These are phyloP conservation scores for Steinernema khuongi DNA, from an alignment of 1,140 invertebrate species.

Conservation along the genomic window DNA sequence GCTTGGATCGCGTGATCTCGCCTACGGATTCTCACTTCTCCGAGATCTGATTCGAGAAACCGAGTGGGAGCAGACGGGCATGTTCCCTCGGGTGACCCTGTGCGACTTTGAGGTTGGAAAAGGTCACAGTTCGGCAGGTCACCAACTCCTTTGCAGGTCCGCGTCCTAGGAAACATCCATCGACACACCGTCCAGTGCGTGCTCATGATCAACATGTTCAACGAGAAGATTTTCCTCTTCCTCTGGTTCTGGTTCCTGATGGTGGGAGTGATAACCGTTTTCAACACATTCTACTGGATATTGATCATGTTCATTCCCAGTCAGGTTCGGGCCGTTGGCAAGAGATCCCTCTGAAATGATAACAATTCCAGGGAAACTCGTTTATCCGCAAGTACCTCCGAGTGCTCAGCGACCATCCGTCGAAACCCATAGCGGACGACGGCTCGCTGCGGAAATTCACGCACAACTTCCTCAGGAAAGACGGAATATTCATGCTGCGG, in stretches of 20 bases:
- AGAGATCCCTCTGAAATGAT: neutral
- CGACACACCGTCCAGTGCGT: slow-evolving; percentile 58
- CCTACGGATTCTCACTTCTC: slow-evolving; percentile 56
- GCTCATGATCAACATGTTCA: slow-evolving; percentile 59
- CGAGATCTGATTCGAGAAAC: slow-evolving; percentile 53
- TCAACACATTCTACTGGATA: slow-evolving; percentile 55
- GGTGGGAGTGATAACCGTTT: slow-evolving; percentile 54
- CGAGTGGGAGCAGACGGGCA: slow-evolving; percentile 59
- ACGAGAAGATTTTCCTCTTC: slow-evolving; percentile 58
- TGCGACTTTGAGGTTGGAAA: slow-evolving; percentile 53
- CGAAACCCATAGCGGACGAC: slow-evolving; percentile 55
- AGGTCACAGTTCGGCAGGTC: neutral
- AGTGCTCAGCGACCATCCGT: slow-evolving; percentile 56
- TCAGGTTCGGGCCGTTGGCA: slow-evolving; percentile 36
- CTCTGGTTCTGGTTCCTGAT: slow-evolving; percentile 58
- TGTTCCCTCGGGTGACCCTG: slow-evolving; percentile 57
- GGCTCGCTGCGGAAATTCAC: slow-evolving; percentile 56
- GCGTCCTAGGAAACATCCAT: slow-evolving; percentile 58
- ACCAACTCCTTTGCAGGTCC: slow-evolving; percentile 43
- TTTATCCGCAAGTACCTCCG: slow-evolving; percentile 58
- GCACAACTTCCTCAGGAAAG: slow-evolving; percentile 57
- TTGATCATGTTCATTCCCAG: slow-evolving; percentile 58
- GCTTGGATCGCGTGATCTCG: slow-evolving; percentile 54
- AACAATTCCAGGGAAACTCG: slow-evolving; percentile 44
- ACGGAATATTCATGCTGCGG: slow-evolving; percentile 55